A percentile compares a stretch with the other conserved stretches of the same genome.
phyloP scores from a whole-genome alignment of 2,888 invertebrate genomes.

The Bimastos eiseni region DNA sequence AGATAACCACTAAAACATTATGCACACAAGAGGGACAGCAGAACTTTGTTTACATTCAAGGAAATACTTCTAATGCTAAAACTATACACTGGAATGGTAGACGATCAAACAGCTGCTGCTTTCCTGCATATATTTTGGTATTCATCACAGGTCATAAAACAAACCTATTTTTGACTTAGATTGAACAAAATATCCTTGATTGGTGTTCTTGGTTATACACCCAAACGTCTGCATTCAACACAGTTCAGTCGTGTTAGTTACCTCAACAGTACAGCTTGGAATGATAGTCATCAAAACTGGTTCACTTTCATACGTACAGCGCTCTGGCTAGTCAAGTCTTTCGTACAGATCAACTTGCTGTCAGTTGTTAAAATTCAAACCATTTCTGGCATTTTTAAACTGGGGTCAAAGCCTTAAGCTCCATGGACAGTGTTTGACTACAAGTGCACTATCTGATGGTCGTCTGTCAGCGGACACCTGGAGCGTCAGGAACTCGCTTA shows the following conservation, averaged over 20 bases:
- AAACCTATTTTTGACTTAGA: too few species aligned
- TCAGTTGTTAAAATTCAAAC: neutral
- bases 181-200: too few species aligned
- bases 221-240: neutral
- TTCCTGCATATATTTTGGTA: neutral
- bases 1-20: too few species aligned
- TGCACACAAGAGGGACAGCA: too few species aligned
- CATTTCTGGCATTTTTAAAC: neutral
- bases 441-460: too few species aligned
- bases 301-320: neutral
- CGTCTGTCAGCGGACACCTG: too few species aligned
- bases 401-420: too few species aligned
- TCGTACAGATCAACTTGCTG: neutral
- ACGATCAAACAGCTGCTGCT: neutral
- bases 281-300: neutral
- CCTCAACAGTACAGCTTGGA: neutral
- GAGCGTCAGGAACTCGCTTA: too few species aligned
- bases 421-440: too few species aligned
- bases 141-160: neutral
- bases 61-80: neutral
- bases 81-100: too few species aligned
- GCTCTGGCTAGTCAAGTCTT: neutral
- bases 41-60: too few species aligned
- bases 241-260: neutral
- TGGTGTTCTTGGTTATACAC: too few species aligned